phyloP scores from a whole-genome alignment of 1,140 invertebrate genomes.

The Drosophila oshimai region DNA sequence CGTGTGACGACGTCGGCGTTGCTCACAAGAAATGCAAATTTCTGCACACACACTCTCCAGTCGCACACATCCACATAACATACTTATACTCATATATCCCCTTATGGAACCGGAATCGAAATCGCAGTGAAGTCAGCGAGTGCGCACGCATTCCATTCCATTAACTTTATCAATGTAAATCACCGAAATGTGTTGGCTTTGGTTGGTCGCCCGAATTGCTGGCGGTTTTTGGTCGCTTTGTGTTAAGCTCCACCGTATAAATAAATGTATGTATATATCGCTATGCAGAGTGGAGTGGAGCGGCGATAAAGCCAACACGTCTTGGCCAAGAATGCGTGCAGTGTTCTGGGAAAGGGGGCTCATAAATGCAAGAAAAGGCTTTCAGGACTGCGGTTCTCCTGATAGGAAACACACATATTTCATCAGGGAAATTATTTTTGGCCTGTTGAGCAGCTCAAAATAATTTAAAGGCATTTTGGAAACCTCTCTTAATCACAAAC shows the following conservation, averaged over 20 bases:
- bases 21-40: conserved; percentile 71
- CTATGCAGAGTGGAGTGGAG: conserved; percentile 17
- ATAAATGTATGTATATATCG: background rate
- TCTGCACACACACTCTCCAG: conserved; percentile 39
- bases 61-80: background rate
- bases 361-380: conserved; percentile 8
- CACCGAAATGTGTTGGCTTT: conserved; percentile 71
- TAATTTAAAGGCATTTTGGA: background rate
- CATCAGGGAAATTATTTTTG: background rate
- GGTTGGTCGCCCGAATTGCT: conserved; percentile 19
- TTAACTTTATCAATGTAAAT: conserved; percentile 80
- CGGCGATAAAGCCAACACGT: conserved; percentile 38
- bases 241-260: conserved; percentile 14
- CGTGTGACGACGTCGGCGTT: conserved; percentile 56
- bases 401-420: conserved; percentile 17
- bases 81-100: conserved; percentile 22
- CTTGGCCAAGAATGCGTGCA: conserved; percentile 19
- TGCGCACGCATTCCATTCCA: conserved; percentile 75
- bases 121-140: conserved; percentile 59
- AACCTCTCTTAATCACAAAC: no score
- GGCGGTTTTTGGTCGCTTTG: conserved; percentile 26
- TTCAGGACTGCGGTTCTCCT: conserved; percentile 15
- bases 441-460: background rate
- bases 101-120: conserved; percentile 33
- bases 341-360: conserved; percentile 2